A percentile compares a stretch with the other conserved stretches of the same genome.
Conservation (phyloP, 2,797 vertebrate species). For the Tenualosa thibaudeaui region DNA sequence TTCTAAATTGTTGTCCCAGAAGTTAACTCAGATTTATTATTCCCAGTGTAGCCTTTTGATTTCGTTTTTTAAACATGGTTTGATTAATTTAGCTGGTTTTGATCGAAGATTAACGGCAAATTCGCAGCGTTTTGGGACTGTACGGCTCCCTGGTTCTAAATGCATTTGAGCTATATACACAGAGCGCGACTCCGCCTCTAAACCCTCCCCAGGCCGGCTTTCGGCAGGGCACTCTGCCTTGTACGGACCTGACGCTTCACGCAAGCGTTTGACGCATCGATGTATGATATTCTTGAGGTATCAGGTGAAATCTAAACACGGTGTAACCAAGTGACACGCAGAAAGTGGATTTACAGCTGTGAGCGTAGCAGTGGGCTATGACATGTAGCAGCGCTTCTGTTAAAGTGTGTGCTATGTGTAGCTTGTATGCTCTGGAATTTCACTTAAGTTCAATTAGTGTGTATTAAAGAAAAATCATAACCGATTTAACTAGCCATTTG, state of each 20-base stretch:
- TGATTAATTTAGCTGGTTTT: constrained; percentile 38
- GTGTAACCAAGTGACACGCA: constrained; percentile 16
- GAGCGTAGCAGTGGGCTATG: background rate
- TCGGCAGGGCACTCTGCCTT: constrained; percentile 45
- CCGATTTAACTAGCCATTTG: background rate
- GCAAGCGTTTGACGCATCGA: constrained; percentile 32
- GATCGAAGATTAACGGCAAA: constrained; percentile 25
- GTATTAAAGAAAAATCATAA: background rate
- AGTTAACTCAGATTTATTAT: background rate
- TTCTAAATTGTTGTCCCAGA: background rate
- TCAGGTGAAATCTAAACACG: constrained; percentile 41
- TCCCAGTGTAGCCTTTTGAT: constrained; percentile 21
- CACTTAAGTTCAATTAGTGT: background rate
- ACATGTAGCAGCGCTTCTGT: background rate
- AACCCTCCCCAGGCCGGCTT: constrained; percentile 42
- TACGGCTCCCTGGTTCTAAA: constrained; percentile 37
- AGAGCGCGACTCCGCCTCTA: constrained; percentile 48
- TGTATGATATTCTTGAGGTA: constrained; percentile 29
- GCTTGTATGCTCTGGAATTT: background rate
- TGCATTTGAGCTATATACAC: constrained; percentile 51
- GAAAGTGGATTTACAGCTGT: constrained; percentile 26
- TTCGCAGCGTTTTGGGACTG: constrained; percentile 41
- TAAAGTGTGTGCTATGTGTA: background rate
- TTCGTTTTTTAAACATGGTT: constrained; percentile 42
- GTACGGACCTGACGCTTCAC: constrained; percentile 42